Percentiles rank a stretch among this genome's conserved stretches.
Evolutionary conservation across 2,113 vertebrate genomes (phyloP).

Genomic region (Cololabis saira): DNA sequence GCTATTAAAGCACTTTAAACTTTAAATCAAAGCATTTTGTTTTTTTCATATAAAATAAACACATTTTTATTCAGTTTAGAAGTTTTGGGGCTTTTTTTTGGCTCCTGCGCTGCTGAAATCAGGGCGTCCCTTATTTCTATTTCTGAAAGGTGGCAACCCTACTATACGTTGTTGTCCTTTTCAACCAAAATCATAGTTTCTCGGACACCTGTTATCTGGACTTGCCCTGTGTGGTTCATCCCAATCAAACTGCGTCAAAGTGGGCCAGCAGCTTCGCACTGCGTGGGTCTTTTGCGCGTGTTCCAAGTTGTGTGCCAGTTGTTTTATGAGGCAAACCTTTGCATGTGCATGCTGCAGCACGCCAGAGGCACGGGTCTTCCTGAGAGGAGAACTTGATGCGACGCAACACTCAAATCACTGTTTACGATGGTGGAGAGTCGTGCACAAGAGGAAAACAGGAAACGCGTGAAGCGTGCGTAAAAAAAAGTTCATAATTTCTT

Average conservation of each 20-base stretch:
- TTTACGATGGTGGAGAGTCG: not conserved
- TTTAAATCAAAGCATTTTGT: too few relatives aligned
- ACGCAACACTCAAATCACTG: not conserved
- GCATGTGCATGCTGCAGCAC: constrained; percentile 59
- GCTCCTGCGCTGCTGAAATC: too few relatives aligned
- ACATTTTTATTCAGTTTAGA: too few relatives aligned
- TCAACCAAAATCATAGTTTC: not conserved
- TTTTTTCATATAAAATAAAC: too few relatives aligned
- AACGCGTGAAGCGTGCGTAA: not conserved
- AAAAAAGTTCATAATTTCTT: not conserved
- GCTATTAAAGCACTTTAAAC: too few relatives aligned
- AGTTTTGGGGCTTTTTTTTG: too few relatives aligned
- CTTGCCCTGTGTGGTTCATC: constrained; percentile 21
- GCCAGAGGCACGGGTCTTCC: constrained; percentile 49
- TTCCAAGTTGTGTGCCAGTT: constrained; percentile 26
- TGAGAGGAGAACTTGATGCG: constrained; percentile 20
- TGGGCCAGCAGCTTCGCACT: constrained; percentile 5
- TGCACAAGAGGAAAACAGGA: not conserved
- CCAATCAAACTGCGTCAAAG: constrained; percentile 23
- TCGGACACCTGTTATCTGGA: constrained; percentile 16
- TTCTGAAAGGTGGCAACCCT: too few relatives aligned
- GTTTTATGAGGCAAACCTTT: constrained; percentile 38
- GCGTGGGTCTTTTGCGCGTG: constrained; percentile 41
- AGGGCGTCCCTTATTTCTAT: too few relatives aligned
- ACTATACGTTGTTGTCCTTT: not conserved